Evolutionary conservation across 2,888 invertebrate species (phyloP).

Genomic region (Pemphredon lugubris): DNA sequence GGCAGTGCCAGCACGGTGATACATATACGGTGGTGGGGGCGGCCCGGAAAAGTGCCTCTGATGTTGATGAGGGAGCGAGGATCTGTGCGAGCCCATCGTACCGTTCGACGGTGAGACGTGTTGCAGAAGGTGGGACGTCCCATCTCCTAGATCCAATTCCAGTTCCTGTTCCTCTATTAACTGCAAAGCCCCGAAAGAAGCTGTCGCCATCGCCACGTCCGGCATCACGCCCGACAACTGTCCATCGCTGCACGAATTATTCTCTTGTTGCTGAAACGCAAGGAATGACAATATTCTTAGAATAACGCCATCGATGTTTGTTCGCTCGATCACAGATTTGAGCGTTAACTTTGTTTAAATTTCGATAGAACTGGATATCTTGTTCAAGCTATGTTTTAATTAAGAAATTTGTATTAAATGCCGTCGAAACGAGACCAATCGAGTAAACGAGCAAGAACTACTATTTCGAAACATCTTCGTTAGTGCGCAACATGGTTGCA

Average conservation of each 20-base stretch:
- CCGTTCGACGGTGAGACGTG: slow-evolving; percentile 73
- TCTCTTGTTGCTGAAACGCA: slow-evolving; percentile 78
- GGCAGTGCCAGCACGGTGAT: slow-evolving; percentile 77
- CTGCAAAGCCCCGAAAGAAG: slow-evolving; percentile 87
- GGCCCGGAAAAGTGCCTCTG: slow-evolving; percentile 77
- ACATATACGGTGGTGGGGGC: slow-evolving; percentile 76
- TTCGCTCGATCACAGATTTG: too few relatives aligned
- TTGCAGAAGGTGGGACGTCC: slow-evolving; percentile 86
- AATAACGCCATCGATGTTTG: too few relatives aligned
- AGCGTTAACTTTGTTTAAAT: too few relatives aligned
- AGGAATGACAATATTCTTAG: too few relatives aligned
- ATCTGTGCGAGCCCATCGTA: slow-evolving; percentile 73
- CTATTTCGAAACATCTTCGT: too few relatives aligned
- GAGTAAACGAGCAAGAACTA: too few relatives aligned
- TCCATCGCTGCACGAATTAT: slow-evolving; percentile 85
- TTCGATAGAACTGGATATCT: too few relatives aligned
- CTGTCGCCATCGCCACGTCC: slow-evolving; percentile 96
- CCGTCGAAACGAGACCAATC: too few relatives aligned
- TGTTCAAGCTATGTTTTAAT: too few relatives aligned
- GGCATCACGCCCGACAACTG: slow-evolving; percentile 93
- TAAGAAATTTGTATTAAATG: too few relatives aligned
- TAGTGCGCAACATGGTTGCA: too few relatives aligned
- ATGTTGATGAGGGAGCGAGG: slow-evolving; percentile 75
- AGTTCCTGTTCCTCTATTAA: slow-evolving; percentile 85
- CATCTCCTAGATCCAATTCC: slow-evolving; percentile 92